Conservation (phyloP, 2,797 vertebrate species). For the Anguilla anguilla region DNA sequence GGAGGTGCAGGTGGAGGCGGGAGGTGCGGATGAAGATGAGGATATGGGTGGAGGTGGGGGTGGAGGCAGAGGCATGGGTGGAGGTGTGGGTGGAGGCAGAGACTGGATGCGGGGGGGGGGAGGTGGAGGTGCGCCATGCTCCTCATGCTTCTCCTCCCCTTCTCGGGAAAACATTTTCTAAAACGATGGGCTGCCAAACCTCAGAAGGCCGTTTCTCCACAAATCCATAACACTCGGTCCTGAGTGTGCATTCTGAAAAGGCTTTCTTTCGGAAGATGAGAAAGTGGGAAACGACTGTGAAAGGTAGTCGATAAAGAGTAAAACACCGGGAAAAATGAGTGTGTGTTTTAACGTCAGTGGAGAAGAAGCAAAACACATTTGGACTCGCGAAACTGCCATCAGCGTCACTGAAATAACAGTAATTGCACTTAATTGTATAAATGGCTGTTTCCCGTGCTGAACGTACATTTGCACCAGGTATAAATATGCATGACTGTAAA, state of each 20-base stretch:
- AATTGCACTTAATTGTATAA: neutral
- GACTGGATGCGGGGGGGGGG: no score
- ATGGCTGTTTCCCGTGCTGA: neutral
- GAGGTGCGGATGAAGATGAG: no score
- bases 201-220: neutral
- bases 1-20: no score
- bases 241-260: neutral
- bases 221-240: neutral
- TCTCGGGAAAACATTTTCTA: neutral
- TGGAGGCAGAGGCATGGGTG: no score
- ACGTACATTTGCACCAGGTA: neutral
- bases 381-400: neutral
- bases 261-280: neutral
- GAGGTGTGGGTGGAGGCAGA: no score
- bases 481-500: neutral
- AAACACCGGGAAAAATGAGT: neutral
- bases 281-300: neutral
- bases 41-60: no score
- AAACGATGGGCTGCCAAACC: neutral
- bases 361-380: neutral
- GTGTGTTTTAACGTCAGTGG: neutral
- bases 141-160: neutral
- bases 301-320: neutral
- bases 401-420: neutral
- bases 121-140: neutral